Percentiles rank a stretch among this genome's conserved stretches.
These are phyloP conservation scores for Pseudorhiza aurosa DNA, from an alignment of 30 jellyfish, hydroid and myxozoan species.

Conservation along the genomic window DNA sequence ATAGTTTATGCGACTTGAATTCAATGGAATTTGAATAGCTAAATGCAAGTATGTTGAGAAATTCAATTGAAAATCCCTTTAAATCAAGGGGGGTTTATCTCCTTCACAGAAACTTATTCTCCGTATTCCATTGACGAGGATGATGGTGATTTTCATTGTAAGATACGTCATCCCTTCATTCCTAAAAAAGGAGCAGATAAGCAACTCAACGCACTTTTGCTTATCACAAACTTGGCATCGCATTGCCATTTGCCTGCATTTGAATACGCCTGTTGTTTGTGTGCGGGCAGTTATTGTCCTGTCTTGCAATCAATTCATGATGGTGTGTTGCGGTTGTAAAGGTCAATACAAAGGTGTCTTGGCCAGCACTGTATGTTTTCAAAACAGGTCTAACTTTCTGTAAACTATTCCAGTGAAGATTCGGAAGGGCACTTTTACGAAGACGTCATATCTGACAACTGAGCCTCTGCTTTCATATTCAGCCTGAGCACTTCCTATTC, in stretches of 20 bases:
- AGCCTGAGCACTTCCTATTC: too few species aligned
- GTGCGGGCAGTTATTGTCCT: background rate
- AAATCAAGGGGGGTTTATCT: slow-evolving; percentile 17
- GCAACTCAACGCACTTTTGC: background rate
- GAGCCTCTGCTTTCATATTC: too few species aligned
- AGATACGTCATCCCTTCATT: background rate
- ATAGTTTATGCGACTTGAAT: background rate
- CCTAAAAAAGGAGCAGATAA: background rate
- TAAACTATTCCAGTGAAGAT: background rate
- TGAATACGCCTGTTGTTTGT: background rate
- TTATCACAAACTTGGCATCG: background rate
- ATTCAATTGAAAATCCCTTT: slow-evolving; percentile 11
- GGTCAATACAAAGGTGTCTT: background rate
- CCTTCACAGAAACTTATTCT: background rate
- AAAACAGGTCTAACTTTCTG: background rate
- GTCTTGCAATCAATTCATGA: background rate
- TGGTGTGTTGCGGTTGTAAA: background rate
- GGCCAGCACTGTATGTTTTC: background rate
- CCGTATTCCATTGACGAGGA: background rate
- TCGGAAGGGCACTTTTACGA: too few species aligned
- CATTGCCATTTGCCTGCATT: background rate
- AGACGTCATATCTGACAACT: too few species aligned
- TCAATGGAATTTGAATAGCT: slow-evolving; percentile 6
- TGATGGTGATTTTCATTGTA: background rate
- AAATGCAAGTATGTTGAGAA: slow-evolving; percentile 7